Conservation (phyloP, 2,113 vertebrate genomes). For the Elaphurus davidianus region DNA sequence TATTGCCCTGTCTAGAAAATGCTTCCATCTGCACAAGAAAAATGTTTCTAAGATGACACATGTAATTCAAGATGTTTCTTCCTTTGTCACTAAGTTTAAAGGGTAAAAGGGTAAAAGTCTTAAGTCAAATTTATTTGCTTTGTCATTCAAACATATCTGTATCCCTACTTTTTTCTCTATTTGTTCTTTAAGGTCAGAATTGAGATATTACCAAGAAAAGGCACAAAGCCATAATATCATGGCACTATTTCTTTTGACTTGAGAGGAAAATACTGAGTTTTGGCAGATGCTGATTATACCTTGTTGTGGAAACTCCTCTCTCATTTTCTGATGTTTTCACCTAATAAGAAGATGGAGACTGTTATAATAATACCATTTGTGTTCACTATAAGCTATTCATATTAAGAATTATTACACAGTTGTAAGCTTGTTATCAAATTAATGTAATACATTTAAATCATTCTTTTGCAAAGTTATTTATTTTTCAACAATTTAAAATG, state of each 20-base stretch:
- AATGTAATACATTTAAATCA: conserved; percentile 52
- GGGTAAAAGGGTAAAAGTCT: background rate
- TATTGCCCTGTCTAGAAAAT: background rate
- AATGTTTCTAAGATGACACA: background rate
- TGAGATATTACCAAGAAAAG: conserved; percentile 75
- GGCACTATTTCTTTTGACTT: conserved; percentile 50
- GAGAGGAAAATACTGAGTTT: conserved; percentile 67
- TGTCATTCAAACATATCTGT: conserved; percentile 64
- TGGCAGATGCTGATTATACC: conserved; percentile 65
- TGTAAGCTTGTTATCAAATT: conserved; percentile 52
- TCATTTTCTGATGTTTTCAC: conserved; percentile 74
- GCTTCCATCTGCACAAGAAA: conserved; percentile 12
- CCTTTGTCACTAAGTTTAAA: background rate
- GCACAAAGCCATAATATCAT: conserved; percentile 59
- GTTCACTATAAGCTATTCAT: conserved; percentile 60
- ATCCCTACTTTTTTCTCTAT: conserved; percentile 56
- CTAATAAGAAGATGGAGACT: background rate
- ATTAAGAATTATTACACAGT: conserved; percentile 51
- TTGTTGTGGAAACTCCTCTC: conserved; percentile 69
- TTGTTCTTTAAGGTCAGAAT: conserved; percentile 60
- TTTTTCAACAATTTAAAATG: conserved; percentile 60
- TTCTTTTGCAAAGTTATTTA: conserved; percentile 59
- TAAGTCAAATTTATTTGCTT: conserved; percentile 61
- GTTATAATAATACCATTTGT: conserved; percentile 9
- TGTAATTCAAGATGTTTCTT: background rate